Evolutionary conservation across 2,797 vertebrate species (phyloP), one percentile per base, ranked within the genome.

Genomic region (Corythornis leucogaster): DNA sequence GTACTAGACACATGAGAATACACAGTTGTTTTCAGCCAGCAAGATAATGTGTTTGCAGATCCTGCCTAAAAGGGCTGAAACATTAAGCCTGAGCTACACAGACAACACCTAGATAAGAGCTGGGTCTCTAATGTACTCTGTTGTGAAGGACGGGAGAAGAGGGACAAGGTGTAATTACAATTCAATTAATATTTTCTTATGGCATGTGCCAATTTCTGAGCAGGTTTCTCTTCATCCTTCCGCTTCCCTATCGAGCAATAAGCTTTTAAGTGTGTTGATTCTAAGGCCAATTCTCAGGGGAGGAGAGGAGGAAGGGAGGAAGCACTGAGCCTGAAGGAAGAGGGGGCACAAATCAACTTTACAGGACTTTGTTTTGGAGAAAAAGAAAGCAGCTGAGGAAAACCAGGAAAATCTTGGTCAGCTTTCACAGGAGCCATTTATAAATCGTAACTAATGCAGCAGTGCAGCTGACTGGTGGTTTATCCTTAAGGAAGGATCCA

Each of bases 81-180:
- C 84, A 93, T 85, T 85, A 94, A 94, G 89, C 79, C 68, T 67
- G 64, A 86, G 50, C 75, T 85, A 84, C 53, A 74, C 28, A 80
- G 86, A 90, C 89, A 89, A 75, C 78, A 96, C 64, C 71, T 85
- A 92, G 90, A 89, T 94, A 96, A 96, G 81, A 89, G 71, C 10
- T 2, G 33, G 90, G 66, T 30, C 85, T 82, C 50, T 66, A 66
- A 89, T 89, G 73, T 85, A 83, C 59, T 74, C 71, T 76, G 73
- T 73, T 11, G 0, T 73, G 86, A 87, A 87, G 93, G 43, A 80
- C 0, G 0, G 22, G 30, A 82, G 43, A 83, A 59, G 63, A 79
- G n/a, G 79, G 69, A 68, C 55, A 69, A 89, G 45, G 70, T 73
- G 17, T 80, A 92, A 89, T 90, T 50, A 83, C 76, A 66, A 66